A percentile compares a stretch with the other conserved stretches of the same genome.
Evolutionary conservation across 2,888 invertebrate species (phyloP).

Genomic region (Onthophagus sagittarius): DNA sequence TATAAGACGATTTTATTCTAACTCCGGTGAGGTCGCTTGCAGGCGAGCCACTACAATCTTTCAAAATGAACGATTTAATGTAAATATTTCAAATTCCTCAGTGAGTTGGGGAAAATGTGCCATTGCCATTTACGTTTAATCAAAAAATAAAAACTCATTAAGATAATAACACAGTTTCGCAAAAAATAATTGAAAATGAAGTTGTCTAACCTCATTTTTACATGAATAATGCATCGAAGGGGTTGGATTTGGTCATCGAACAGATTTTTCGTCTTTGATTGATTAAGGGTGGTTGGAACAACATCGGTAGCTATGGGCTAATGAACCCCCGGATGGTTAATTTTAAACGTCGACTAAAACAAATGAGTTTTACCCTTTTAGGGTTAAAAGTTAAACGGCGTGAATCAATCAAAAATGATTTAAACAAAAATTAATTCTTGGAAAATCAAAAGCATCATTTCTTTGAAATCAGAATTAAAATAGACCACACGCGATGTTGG

Average conservation of each 20-base stretch:
- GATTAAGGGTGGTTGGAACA: constrained; percentile 16
- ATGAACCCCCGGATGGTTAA: constrained; percentile 11
- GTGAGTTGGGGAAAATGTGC: too few species aligned
- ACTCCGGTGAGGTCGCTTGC: too few species aligned
- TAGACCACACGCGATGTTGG: background rate
- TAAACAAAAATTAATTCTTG: background rate
- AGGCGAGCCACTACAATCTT: too few species aligned
- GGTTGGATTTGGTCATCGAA: constrained; percentile 11
- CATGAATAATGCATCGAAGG: constrained; percentile 22
- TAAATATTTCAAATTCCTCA: too few species aligned
- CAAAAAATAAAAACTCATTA: constrained; percentile 13
- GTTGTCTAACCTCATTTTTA: constrained; percentile 22
- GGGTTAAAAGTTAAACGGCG: constrained; percentile 15
- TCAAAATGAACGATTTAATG: too few species aligned
- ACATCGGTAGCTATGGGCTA: constrained; percentile 15
- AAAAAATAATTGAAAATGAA: constrained; percentile 26
- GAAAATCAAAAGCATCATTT: too few species aligned
- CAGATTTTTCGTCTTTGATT: constrained; percentile 17
- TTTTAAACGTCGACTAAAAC: constrained; percentile 8
- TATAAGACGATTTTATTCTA: too few species aligned
- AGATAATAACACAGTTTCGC: constrained; percentile 18
- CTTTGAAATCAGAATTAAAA: background rate
- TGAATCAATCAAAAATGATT: background rate
- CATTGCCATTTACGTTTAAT: background rate
- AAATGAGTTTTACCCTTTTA: constrained; percentile 20